A percentile compares a stretch with the other conserved stretches of the same genome.
Conservation (phyloP, 2,888 invertebrate genomes). For the Thera obeliscata region DNA sequence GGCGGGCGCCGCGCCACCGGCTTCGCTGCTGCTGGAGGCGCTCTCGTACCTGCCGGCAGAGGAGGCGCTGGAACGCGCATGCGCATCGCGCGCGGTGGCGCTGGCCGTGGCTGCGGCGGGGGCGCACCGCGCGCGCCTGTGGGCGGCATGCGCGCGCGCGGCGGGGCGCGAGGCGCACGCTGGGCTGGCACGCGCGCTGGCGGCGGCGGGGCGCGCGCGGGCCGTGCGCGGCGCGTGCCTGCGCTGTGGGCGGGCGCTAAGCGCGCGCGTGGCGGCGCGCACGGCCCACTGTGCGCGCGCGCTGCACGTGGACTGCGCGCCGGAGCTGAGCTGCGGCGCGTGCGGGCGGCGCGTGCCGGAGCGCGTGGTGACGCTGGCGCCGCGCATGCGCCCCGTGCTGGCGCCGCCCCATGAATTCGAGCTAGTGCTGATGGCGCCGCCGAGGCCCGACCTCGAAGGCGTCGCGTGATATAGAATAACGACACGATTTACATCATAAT, state of each 20-base stretch:
- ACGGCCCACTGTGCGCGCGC: constrained; percentile 72
- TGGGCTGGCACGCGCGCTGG: constrained; percentile 61
- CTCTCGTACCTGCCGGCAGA: constrained; percentile 64
- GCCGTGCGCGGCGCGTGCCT: constrained; percentile 66
- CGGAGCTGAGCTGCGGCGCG: constrained; percentile 56
- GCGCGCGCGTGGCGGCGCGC: constrained; percentile 50
- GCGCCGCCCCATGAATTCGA: constrained; percentile 48
- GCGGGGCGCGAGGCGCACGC: constrained; percentile 61
- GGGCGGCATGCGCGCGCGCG: constrained; percentile 54
- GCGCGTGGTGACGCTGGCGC: constrained; percentile 42
- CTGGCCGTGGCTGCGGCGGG: constrained; percentile 53
- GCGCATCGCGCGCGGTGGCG: constrained; percentile 56
- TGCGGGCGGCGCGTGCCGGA: constrained; percentile 61
- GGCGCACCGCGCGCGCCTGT: constrained; percentile 47
- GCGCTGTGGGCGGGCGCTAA: constrained; percentile 59
- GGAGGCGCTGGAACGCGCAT: constrained; percentile 56
- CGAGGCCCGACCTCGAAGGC: constrained; percentile 75
- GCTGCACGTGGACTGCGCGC: constrained; percentile 61
- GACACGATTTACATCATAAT: not conserved
- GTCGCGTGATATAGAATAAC: constrained; percentile 49
- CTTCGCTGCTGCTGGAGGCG: constrained; percentile 62
- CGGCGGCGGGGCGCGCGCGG: constrained; percentile 59
- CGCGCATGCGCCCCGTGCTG: constrained; percentile 46
- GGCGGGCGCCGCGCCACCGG: constrained; percentile 54
- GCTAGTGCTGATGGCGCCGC: constrained; percentile 68